Conservation (phyloP, 1,140 invertebrate genomes). For the Meteorus sp. region DNA sequence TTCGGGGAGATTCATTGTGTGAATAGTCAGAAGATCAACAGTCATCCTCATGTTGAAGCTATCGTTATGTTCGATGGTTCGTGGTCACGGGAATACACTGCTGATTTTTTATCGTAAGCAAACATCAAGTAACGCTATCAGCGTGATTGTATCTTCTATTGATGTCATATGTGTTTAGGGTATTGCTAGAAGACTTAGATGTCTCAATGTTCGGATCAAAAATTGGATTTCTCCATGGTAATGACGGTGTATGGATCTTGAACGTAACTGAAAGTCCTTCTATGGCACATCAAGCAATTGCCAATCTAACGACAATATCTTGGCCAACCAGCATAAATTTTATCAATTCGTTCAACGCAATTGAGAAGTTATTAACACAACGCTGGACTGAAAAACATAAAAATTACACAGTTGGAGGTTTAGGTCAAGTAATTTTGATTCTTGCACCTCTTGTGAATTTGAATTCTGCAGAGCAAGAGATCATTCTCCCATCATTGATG, state of each 20-base stretch:
- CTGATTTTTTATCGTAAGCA: slow-evolving; percentile 61
- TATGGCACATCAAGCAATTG: slow-evolving; percentile 24
- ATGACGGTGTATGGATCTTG: slow-evolving; percentile 61
- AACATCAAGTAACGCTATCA: not conserved
- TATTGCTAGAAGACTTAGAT: slow-evolving; percentile 55
- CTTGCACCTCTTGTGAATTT: slow-evolving; percentile 31
- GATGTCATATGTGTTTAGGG: slow-evolving; percentile 35
- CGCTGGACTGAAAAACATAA: slow-evolving; percentile 31
- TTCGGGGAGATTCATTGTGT: slow-evolving; percentile 46
- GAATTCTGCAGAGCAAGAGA: slow-evolving; percentile 24
- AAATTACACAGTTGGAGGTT: slow-evolving; percentile 32
- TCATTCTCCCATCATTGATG: slow-evolving; percentile 18
- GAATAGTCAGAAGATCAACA: slow-evolving; percentile 35
- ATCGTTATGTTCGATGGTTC: slow-evolving; percentile 59
- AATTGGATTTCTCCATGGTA: slow-evolving; percentile 63
- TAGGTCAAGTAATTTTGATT: slow-evolving; percentile 41
- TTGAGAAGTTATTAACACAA: slow-evolving; percentile 34
- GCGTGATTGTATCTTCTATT: no score
- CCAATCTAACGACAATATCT: slow-evolving; percentile 11
- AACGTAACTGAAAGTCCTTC: slow-evolving; percentile 52
- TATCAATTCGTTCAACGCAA: slow-evolving; percentile 24
- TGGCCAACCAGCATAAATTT: slow-evolving; percentile 39
- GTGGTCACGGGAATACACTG: slow-evolving; percentile 59
- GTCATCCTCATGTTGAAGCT: slow-evolving; percentile 53
- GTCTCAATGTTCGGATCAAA: slow-evolving; percentile 61